Conservation (phyloP, 2,888 invertebrate species). For the Dinocampus coccinellae region DNA sequence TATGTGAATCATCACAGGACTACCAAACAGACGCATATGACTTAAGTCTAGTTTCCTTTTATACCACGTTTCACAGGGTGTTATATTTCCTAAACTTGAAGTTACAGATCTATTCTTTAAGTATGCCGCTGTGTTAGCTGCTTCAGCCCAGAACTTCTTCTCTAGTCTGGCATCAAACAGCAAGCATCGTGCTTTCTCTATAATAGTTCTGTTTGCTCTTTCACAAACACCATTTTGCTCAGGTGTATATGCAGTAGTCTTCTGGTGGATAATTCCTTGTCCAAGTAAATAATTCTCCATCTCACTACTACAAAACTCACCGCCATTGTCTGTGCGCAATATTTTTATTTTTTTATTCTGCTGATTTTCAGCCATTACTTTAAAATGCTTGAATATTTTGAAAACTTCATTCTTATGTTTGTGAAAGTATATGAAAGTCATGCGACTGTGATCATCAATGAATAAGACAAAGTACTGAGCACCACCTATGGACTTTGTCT, state of each 20-base stretch:
- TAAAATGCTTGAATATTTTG: slow-evolving; percentile 50
- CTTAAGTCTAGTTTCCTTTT: slow-evolving; percentile 29
- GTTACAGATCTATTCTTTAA: slow-evolving; percentile 51
- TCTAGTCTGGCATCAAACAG: slow-evolving; percentile 53
- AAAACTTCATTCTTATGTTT: slow-evolving; percentile 55
- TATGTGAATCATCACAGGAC: slow-evolving; percentile 21
- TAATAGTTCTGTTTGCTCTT: slow-evolving; percentile 53
- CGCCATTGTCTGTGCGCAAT: slow-evolving; percentile 50
- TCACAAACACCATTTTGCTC: slow-evolving; percentile 54
- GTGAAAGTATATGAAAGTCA: slow-evolving; percentile 39
- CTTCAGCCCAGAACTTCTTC: slow-evolving; percentile 61
- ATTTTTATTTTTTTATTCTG: slow-evolving; percentile 45
- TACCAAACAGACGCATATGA: slow-evolving; percentile 39
- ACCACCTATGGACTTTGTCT: slow-evolving; percentile 55
- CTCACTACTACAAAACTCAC: slow-evolving; percentile 40
- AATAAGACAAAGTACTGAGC: slow-evolving; percentile 49
- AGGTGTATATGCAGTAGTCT: slow-evolving; percentile 50
- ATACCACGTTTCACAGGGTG: slow-evolving; percentile 34
- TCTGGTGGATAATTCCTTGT: slow-evolving; percentile 25
- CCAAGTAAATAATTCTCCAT: slow-evolving; percentile 22
- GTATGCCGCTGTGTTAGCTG: slow-evolving; percentile 47
- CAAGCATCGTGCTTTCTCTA: slow-evolving; percentile 61
- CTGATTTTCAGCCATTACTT: slow-evolving; percentile 51
- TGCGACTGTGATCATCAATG: slow-evolving; percentile 20
- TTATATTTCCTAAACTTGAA: slow-evolving; percentile 37